Base-by-base conservation (phyloP, 2,888 invertebrate genomes). In the Drosophila macrospina region DNA sequence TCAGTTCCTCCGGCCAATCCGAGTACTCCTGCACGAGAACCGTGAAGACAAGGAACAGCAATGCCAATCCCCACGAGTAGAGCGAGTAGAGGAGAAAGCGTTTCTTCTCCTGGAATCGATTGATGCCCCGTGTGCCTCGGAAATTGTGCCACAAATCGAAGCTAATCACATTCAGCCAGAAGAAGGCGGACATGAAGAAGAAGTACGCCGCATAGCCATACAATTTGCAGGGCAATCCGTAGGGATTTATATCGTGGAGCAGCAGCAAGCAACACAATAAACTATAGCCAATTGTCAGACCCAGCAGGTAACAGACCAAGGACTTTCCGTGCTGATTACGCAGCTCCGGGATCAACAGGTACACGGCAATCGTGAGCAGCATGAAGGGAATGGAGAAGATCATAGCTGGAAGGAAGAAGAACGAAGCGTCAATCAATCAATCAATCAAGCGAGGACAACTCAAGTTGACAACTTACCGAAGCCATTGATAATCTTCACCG, bases 101-200 rank as follows among this genome's bases (percentile, higher is more conserved):
- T 52, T 91, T 92, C 66, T 89, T 91, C 74, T 91, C 91, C 55
- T 89, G 83, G 59, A 82, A 89, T 3, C 87, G 86, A 65, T 89
- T 85, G 44, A 90, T 70, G 28, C 91, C 91, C 0, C 90, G 86
- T 0, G 91, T 91, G 3, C 90, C 90, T 0, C 91, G 89, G 60
- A 91, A 91, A 59, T 91, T 91, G 93, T 96, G 95, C 95, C 96
- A 97, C 87, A 97, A 95, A 90, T 97, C 97, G 90, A 97, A 95
- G 91, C 97, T 97, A 94, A 97, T 97, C 20, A 97, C 95, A 89
- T 96, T 97, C 86, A 97, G 93, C 97, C 97, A 97, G 91, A 96
- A 96, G 93, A 97, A 97, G 80, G 96, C 96, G 11, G 95, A 94
- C 92, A 96, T 94, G 91, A 97, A 96, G 76, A 95, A 95, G 92